phyloP scores from a whole-genome alignment of 2,888 invertebrate species.

The Eupithecia insigniata region DNA sequence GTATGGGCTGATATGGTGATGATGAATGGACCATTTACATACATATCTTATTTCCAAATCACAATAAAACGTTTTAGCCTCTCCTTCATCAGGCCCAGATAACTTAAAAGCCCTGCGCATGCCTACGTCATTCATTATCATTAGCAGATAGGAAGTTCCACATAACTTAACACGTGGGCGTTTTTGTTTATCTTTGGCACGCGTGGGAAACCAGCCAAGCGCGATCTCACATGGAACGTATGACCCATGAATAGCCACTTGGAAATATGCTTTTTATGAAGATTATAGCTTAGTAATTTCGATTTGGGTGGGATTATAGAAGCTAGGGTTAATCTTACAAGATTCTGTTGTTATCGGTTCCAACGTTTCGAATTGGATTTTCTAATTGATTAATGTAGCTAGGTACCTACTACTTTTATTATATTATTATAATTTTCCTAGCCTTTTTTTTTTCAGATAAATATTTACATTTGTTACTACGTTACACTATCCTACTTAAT shows the following conservation, averaged over 20 bases:
- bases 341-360: neutral
- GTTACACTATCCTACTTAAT: too few species aligned
- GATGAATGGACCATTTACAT: too few species aligned
- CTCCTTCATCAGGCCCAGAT: neutral
- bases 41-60: neutral
- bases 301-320: neutral
- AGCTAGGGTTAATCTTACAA: neutral
- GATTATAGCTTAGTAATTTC: neutral
- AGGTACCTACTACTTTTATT: too few species aligned
- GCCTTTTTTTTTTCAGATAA: too few species aligned
- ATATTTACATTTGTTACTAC: too few species aligned
- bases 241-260: conserved; percentile 23
- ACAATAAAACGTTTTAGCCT: neutral
- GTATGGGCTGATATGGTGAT: too few species aligned
- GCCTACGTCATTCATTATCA: conserved; percentile 71
- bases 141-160: conserved; percentile 49
- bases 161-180: conserved; percentile 59
- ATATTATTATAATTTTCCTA: too few species aligned
- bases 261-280: conserved; percentile 18
- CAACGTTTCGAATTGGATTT: neutral
- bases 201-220: conserved; percentile 69
- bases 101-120: conserved; percentile 38
- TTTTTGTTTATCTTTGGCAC: conserved; percentile 71
- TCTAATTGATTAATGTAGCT: neutral
- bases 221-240: conserved; percentile 61